Percentiles rank a stretch among this genome's conserved stretches.
phyloP scores from a whole-genome alignment of 2,113 vertebrate species.

The Puffinus mauretanicus region DNA sequence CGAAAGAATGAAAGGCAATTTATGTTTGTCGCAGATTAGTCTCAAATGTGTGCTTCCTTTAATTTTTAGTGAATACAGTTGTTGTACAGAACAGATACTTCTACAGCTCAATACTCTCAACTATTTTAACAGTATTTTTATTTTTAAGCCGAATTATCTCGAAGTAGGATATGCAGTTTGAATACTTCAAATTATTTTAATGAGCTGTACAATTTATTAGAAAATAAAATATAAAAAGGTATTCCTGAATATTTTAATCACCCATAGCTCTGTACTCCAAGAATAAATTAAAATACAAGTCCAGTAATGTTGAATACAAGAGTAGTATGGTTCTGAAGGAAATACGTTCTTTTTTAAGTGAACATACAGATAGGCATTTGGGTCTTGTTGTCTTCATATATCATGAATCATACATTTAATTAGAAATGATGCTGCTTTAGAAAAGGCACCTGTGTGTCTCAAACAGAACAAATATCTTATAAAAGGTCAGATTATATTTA shows the following conservation, averaged over 20 bases:
- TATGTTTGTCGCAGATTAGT: neutral
- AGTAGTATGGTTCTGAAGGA: rapidly evolving
- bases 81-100: neutral
- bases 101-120: neutral
- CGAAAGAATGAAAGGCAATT: neutral
- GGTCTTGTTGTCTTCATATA: neutral
- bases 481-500: neutral
- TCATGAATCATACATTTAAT: neutral
- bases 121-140: neutral
- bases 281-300: neutral
- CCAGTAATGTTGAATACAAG: rapidly evolving
- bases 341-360: neutral
- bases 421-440: neutral
- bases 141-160: neutral
- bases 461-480: rapidly evolving
- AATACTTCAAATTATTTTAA: neutral
- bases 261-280: neutral
- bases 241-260: neutral
- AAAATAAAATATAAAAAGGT: neutral
- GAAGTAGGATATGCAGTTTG: neutral
- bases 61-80: neutral
- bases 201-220: neutral
- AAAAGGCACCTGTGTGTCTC: neutral
- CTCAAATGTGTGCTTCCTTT: neutral
- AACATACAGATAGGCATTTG: neutral